Base-by-base conservation (phyloP, 1,140 invertebrate genomes). In the Nymphalis io region DNA sequence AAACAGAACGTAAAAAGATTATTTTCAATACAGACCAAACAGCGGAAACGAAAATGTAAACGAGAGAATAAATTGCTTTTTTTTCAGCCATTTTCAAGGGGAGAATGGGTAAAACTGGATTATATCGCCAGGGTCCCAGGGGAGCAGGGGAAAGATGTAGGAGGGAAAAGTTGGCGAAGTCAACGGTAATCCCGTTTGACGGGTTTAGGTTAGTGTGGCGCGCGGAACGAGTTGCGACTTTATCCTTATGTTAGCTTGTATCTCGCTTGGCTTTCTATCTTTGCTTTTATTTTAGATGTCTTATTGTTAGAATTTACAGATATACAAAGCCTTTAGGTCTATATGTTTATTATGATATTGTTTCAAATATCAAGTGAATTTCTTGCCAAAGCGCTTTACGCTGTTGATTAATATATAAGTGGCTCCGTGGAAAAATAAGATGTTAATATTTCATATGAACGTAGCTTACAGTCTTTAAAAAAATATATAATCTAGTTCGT, bases 101-200 rank as follows among this genome's bases (percentile, higher is more conserved):
- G 76, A 82, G 79, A 82, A 81, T 75, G 80, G 75, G 76, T 59
- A 66, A 85, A 87, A 88, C 75, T 84, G 86, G 84, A 88, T 86
- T 88, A 88, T 82, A 79, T 80, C 80, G 80, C 75, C 66, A 46
- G 71, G 20, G 69, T 78, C 80, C 78, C 76, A 33, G 53, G 78
- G 75, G 81, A 61, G 61, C 57, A 51, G 63, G 61, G 61, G 51
- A 48, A 60, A 68, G 60, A 58, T 23, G 21, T 55, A 68, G 62
- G 62, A 67, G 72, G 64, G 68, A 58, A 76, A 77, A 78, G 78
- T 79, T 82, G 76, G 60, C 72, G 75, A 78, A 82, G 78, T 79
- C 73, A 76, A 73, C 75, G 72, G 73, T 84, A 83, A 86, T 83
- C 82, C 75, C 72, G 80, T 82, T 81, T 76, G 71, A 73, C 66